Percentiles rank a stretch among this genome's conserved stretches.
phyloP scores from a whole-genome alignment of 2,797 vertebrate species.

The Rhyacichthys aspro region DNA sequence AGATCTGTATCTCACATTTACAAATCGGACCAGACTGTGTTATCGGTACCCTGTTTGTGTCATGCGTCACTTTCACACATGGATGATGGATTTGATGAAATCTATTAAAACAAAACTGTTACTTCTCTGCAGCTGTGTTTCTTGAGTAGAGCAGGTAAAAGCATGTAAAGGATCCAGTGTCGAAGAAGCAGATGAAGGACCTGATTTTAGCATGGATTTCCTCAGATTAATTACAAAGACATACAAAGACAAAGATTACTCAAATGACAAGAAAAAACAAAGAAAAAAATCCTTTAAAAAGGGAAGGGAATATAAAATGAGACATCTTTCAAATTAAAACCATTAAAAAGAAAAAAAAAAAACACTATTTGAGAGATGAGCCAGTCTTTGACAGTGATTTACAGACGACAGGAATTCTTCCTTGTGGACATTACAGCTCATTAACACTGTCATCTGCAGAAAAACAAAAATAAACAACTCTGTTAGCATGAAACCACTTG shows the following conservation, averaged over 20 bases:
- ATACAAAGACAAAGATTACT: too few relatives aligned
- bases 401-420: background rate
- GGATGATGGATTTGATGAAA: conserved; percentile 65
- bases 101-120: conserved; percentile 63
- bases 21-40: conserved; percentile 59
- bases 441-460: conserved; percentile 64
- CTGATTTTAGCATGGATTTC: background rate
- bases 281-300: background rate
- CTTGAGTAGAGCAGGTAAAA: conserved; percentile 18
- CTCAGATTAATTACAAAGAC: conserved; percentile 15
- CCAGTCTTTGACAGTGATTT: conserved; percentile 22
- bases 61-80: conserved; percentile 59
- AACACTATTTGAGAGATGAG: conserved; percentile 18
- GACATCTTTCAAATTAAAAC: conserved; percentile 18
- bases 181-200: conserved; percentile 4
- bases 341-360: conserved; percentile 10
- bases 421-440: conserved; percentile 39
- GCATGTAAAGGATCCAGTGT: conserved; percentile 37
- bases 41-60: conserved; percentile 61
- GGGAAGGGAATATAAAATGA: conserved; percentile 3
- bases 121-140: conserved; percentile 19
- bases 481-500: too few relatives aligned
- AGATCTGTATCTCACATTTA: conserved; percentile 35
- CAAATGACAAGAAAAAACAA: background rate
- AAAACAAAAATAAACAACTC: background rate